Conservation (phyloP, 1,140 invertebrate species). For the Vollenhovia emeryi region DNA sequence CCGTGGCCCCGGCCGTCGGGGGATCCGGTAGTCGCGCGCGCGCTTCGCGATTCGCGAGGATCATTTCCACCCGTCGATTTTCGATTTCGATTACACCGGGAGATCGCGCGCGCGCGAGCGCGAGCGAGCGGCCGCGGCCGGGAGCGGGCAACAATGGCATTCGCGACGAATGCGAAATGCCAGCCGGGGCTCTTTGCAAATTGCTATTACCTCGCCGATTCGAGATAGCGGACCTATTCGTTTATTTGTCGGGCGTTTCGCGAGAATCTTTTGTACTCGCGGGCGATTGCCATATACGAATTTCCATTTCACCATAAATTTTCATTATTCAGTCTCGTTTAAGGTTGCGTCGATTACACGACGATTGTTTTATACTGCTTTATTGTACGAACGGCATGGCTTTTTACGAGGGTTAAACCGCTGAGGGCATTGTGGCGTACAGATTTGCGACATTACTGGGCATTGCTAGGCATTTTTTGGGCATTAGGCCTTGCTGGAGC, state of each 20-base stretch:
- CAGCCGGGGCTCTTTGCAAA: conserved; percentile 27
- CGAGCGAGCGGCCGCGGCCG: background rate
- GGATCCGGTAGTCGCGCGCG: conserved; percentile 80
- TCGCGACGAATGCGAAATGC: conserved; percentile 51
- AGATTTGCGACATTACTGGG: too few species aligned
- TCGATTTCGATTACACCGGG: conserved; percentile 68
- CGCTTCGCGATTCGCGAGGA: conserved; percentile 69
- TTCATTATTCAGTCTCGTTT: background rate
- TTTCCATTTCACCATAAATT: conserved; percentile 17
- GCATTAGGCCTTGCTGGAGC: too few species aligned
- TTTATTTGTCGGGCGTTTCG: conserved; percentile 1
- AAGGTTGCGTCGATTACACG: background rate
- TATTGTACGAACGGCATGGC: background rate
- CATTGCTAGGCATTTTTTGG: too few species aligned
- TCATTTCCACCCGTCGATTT: conserved; percentile 67
- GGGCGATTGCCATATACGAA: background rate
- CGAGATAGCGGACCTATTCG: conserved; percentile 4
- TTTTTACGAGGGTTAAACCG: too few species aligned
- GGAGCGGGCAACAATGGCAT: conserved; percentile 41
- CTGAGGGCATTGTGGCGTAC: too few species aligned
- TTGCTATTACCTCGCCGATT: conserved; percentile 13
- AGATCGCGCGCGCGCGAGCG: background rate
- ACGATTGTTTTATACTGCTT: background rate
- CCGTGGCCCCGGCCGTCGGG: conserved; percentile 73
- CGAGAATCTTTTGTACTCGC: background rate